Base-by-base conservation (phyloP, 2,888 invertebrate genomes). In the Linnaemya vulpina region DNA sequence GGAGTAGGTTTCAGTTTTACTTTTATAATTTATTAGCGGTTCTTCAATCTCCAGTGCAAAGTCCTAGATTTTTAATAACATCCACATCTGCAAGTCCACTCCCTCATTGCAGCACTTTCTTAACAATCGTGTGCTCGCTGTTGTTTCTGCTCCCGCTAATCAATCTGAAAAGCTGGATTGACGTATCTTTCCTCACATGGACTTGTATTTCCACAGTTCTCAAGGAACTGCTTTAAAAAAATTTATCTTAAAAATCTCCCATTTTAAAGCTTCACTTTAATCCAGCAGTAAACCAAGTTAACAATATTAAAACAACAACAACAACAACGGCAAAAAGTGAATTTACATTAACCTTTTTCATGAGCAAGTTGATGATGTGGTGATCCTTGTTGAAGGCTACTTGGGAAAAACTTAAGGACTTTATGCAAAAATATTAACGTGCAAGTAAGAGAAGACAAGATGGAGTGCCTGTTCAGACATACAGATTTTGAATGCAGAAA, bases 401-500 rank as follows among this genome's bases (percentile, higher is more conserved):
- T 80, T 67, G 3, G 15, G 40, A 40, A 10, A 67, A 67, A 13
- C 71, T 71, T 71, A 63, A 79, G 79, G 38, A 63, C 7, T 30
- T 60, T 60, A 40, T 60, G 7, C 63, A 80, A 67, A 68, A 73
- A 80, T 65, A 79, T 79, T 73, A 67, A 58, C 67, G 22, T 53
- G 35, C 30, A 55, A 60, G 67, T 62, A 74, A 43, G 58, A 35
- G 25, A 30, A 15, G 51, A 22, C 53, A 68, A 53, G 53, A 43
- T 62, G 51, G 53, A 76, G 75, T 20, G 10, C 55, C 43, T 82
- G 46, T 76, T 49, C 68, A 75, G 81, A 70, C 80, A 62, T 82
- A 70, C 80, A 68, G 70, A 46, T 70, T 63, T 70, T 38, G 20
- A 11, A 70, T 20, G 11, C 1, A 17, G 5, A 53, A 68, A 53